These are phyloP conservation scores for Andrena praecox DNA, from an alignment of 2,888 invertebrate species.

Conservation along the genomic window DNA sequence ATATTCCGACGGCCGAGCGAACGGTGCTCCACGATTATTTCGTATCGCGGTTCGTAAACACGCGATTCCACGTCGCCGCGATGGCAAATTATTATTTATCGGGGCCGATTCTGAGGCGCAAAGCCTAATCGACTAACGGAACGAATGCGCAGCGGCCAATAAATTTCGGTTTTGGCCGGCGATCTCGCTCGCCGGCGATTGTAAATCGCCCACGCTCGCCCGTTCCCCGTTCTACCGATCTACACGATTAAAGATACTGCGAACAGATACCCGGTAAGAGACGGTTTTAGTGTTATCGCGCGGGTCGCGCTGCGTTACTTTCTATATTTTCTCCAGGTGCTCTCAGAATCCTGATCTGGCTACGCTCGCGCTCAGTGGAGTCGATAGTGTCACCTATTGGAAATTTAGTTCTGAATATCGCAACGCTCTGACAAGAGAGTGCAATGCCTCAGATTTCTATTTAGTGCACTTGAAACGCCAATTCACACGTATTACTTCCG, in stretches of 20 bases:
- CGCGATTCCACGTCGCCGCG: constrained; percentile 43
- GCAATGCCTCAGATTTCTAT: too few species aligned
- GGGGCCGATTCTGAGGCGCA: constrained; percentile 63
- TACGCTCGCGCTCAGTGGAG: too few species aligned
- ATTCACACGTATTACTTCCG: too few species aligned
- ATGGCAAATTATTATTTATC: constrained; percentile 79
- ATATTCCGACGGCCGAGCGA: not conserved
- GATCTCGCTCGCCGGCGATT: constrained; percentile 63
- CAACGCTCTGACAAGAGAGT: too few species aligned
- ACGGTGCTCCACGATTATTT: constrained; percentile 55
- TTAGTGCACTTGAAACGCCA: too few species aligned
- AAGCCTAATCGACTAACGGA: constrained; percentile 78
- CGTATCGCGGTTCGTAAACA: constrained; percentile 46
- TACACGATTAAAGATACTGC: constrained; percentile 51
- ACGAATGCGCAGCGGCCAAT: constrained; percentile 74
- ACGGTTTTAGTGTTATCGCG: constrained; percentile 28
- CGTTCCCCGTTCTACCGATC: constrained; percentile 43
- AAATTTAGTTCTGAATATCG: too few species aligned
- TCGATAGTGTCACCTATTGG: too few species aligned
- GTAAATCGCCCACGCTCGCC: constrained; percentile 61
- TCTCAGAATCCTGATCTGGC: too few species aligned
- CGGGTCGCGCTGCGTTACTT: constrained; percentile 13
- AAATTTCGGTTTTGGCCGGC: constrained; percentile 74
- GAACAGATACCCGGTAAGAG: constrained; percentile 27
- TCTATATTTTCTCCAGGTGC: constrained; percentile 9